phyloP scores from a whole-genome alignment of 2,113 vertebrate species.

The Mormyrus lacerda region DNA sequence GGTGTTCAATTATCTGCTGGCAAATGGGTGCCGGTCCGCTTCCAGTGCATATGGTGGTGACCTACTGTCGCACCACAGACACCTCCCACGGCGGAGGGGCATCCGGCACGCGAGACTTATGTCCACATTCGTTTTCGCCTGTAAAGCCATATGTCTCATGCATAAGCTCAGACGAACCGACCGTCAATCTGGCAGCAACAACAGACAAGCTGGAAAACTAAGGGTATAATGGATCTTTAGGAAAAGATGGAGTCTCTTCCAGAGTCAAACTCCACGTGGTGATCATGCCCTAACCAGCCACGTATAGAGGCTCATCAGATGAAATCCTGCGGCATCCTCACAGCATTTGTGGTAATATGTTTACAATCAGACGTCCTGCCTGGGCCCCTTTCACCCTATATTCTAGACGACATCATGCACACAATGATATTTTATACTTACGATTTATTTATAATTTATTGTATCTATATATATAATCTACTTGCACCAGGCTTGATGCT shows the following conservation, averaged over 20 bases:
- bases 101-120: not conserved
- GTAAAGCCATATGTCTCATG: slow-evolving; percentile 5
- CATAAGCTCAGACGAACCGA: not conserved
- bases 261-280: not conserved
- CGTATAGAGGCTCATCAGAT: not conserved
- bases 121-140: not conserved
- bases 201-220: not conserved
- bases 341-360: not conserved
- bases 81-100: not conserved
- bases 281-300: not conserved
- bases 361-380: not conserved
- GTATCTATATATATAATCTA: not conserved
- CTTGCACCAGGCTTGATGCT: not conserved
- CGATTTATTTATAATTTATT: not conserved
- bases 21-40: not conserved
- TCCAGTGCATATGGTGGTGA: slow-evolving; percentile 8
- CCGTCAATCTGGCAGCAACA: not conserved
- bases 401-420: not conserved
- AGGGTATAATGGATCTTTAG: not conserved
- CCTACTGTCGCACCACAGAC: not conserved
- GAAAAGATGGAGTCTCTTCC: not conserved
- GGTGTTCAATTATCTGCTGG: slow-evolving; percentile 13
- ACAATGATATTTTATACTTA: not conserved
- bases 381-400: not conserved
- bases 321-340: not conserved